Evolutionary conservation across 2,888 invertebrate species (phyloP), one percentile per base, ranked within the genome.

Genomic region (Nasonovia ribisnigri): DNA sequence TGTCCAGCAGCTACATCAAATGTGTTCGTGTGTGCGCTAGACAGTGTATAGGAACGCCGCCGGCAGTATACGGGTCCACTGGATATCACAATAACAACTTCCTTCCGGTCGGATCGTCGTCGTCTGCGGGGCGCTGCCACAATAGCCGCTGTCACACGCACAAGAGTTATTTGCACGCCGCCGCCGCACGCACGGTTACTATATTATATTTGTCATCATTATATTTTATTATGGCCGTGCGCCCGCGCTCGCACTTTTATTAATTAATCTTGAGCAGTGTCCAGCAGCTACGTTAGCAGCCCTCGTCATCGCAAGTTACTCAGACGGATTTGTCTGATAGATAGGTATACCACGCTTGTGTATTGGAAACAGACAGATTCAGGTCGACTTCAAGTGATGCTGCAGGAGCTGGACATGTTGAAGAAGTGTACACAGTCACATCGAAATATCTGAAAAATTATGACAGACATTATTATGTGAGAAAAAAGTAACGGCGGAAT

Each of bases 111-210:
- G 67, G 67, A 13, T 54, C 3, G 29, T 29, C n/a, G 90, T 46
- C 67, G 90, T 48, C 46, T 26, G 26, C 3, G 67, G 87, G 88
- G 67, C 42, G 90, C 86, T 89, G 60, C 93, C 93, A 93, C 90
- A 86, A 93, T 93, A 93, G 93, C 93, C 93, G 93, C 93, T 93
- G 93, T 93, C 93, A 93, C 93, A 93, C 93, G 93, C 93, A 93
- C 93, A 93, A 93, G 93, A 93, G 93, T 93, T 77, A 77, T 93
- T 89, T 11, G 84, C 57, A 36, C n/a, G 42, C 24, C 46, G 42
- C 43, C n/a, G 48, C 3, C 86, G 26, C 36, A n/a, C 77, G n/a
- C 67, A 46, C 46, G 54, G 77, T 26, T 13, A 48, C 48, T n/a
- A 16, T 11, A n/a, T 46, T 20, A 36, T 77, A 36, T 77, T 77